Base-by-base conservation (phyloP, 2,113 vertebrate genomes). In the Hemicordylus capensis region DNA sequence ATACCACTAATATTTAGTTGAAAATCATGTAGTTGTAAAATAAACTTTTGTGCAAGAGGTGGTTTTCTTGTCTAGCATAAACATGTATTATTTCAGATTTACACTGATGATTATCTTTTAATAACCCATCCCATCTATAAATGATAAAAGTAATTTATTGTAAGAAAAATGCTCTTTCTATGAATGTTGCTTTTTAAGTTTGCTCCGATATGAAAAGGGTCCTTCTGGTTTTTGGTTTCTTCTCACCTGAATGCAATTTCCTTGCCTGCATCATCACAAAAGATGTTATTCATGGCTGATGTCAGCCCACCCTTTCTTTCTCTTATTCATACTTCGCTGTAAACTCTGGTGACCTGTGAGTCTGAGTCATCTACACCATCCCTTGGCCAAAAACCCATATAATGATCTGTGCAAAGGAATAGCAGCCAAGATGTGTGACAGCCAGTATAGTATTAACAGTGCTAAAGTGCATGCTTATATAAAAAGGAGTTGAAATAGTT, bases 331-430 rank as follows among this genome's bases (percentile, higher is more conserved):
- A 64, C 93, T 94, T 54, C 93, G 59, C 89, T 94, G 92, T 85
- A 94, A 94, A 93, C 82, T 74, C 73, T 75, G 80, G 31, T 92
- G 91, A 94, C 89, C 93, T 86, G 80, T 91, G 92, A 93, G 81
- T 94, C 94, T 93, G 93, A 95, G 81, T 95, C 94, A 96, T 79
- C 89, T 79, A 76, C 83, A 85, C 81, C 85, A 89, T 87, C 92
- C 88, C 89, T 87, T 93, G 88, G 89, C 92, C 83, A 81, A 37
- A 81, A 24, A 67, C 72, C 85, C 82, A 19, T 83, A 74, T 69
- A 91, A 89, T 46, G 61, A 92, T 89, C 88, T 76, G 44, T 83
- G 87, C 83, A 93, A 87, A 91, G 84, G 75, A 86, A 88, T 79
- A 83, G 78, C 78, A 88, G 93, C 91, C 90, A 93, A 93, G 78